phyloP scores from a whole-genome alignment of 2,888 invertebrate genomes.

The Amiota minor region DNA sequence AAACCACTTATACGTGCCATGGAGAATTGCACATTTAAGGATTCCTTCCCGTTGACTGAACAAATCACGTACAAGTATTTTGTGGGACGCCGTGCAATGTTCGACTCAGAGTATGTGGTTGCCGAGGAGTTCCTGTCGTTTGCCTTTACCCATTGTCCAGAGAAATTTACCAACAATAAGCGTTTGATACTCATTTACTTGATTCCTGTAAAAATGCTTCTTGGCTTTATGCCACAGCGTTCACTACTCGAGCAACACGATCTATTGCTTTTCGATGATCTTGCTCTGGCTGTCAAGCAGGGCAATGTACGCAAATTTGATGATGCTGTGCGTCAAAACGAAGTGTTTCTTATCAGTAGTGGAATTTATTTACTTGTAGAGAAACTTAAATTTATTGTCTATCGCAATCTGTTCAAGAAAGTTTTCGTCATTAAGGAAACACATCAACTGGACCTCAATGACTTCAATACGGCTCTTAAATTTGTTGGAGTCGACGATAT shows the following conservation, averaged over 20 bases:
- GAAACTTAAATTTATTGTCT: slow-evolving; percentile 94
- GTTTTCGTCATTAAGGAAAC: slow-evolving; percentile 83
- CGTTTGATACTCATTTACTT: slow-evolving; percentile 93
- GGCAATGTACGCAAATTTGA: slow-evolving; percentile 91
- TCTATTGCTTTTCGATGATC: slow-evolving; percentile 90
- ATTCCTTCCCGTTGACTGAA: slow-evolving; percentile 91
- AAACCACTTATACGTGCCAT: slow-evolving; percentile 97
- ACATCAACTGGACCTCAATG: slow-evolving; percentile 91
- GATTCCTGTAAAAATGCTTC: slow-evolving; percentile 96
- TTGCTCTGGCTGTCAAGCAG: slow-evolving; percentile 89
- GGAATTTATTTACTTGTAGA: slow-evolving; percentile 99
- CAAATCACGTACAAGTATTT: slow-evolving; percentile 98
- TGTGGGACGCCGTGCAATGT: slow-evolving; percentile 98
- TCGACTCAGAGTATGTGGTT: slow-evolving; percentile 94
- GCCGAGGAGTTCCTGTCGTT: slow-evolving; percentile 94
- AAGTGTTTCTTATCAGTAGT: slow-evolving; percentile 93
- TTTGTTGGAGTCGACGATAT: slow-evolving; percentile 88
- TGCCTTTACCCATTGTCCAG: slow-evolving; percentile 93
- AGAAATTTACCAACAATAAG: slow-evolving; percentile 87
- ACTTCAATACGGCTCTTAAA: slow-evolving; percentile 87
- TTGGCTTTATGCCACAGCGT: slow-evolving; percentile 94
- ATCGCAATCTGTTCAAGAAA: slow-evolving; percentile 96
- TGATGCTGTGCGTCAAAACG: slow-evolving; percentile 87
- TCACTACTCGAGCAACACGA: slow-evolving; percentile 90
- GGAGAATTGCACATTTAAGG: slow-evolving; percentile 92